Evolutionary conservation across 2,113 vertebrate species (phyloP), one percentile per base, ranked within the genome.

Genomic region (Sorex fumeus): DNA sequence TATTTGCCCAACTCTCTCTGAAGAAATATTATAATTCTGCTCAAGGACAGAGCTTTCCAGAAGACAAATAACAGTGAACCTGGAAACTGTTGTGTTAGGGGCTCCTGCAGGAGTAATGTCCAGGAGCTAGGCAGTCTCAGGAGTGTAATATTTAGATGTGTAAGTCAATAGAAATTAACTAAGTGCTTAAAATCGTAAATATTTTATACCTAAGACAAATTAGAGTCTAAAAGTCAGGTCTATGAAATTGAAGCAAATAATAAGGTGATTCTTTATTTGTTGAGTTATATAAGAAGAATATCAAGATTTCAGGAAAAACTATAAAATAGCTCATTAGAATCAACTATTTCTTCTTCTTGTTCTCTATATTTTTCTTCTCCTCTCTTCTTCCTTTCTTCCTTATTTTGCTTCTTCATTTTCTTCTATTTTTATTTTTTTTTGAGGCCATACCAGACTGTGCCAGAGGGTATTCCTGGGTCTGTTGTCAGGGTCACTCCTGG

Each of bases 131-230:
- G 34, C 77, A 70, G 4, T 53, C 72, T 89, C 84, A 87, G 90
- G 91, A 84, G 84, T 66, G 19, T 76, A 84, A 91, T 75, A 74
- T 76, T 87, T 84, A 93, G 11, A 90, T 72, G 2, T 50, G 12
- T 64, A 86, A 92, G 91, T 95, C 91, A 93, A 94, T 75, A 94
- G 69, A 94, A 89, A 95, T 96, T 94, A 92, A 92, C 79, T 92
- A 92, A 93, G 79, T 92, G 77, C 95, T 96, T 94, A 94, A 96
- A 91, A 91, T 89, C 60, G 69, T 95, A 94, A 96, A 95, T 94
- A 93, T 94, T 96, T 96, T 92, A 94, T 91, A 62, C 95, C 77
- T 70, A 89, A 93, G 72, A 79, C 72, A 95, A 95, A 93, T 90
- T 93, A 69, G 84, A 77, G 92, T 96, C 95, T 94, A 87, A 93